Percentiles rank a stretch among this genome's conserved stretches.
Evolutionary conservation across 2,888 invertebrate species (phyloP).

Genomic region (Spatulosminthurus flaviceps): DNA sequence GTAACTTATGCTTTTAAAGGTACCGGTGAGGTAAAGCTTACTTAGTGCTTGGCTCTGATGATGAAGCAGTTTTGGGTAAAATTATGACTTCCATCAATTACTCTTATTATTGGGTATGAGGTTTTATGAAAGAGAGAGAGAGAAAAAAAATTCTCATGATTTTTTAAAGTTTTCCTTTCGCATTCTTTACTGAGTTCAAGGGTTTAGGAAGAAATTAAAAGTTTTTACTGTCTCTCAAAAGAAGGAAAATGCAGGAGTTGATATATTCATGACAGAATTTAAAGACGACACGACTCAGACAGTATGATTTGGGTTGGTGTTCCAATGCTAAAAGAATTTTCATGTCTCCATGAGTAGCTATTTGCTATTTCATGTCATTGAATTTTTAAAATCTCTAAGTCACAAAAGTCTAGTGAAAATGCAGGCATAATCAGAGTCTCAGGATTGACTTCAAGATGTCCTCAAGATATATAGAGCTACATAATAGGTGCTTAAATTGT

Average conservation of each 20-base stretch:
- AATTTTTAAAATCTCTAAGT: not conserved
- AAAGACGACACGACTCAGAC: not conserved
- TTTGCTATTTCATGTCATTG: not conserved
- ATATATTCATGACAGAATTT: not conserved
- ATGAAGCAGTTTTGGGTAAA: slow-evolving; percentile 18
- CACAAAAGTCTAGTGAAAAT: too few species aligned
- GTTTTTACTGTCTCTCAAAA: not conserved
- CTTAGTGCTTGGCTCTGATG: not conserved
- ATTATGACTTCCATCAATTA: slow-evolving; percentile 21
- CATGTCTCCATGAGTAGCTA: not conserved
- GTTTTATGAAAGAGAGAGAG: not conserved
- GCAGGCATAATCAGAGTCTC: too few species aligned
- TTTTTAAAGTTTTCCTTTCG: not conserved
- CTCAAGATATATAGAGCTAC: not conserved
- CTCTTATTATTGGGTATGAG: slow-evolving; percentile 26
- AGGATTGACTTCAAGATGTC: not conserved
- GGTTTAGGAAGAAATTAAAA: slow-evolving; percentile 7
- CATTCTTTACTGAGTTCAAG: not conserved
- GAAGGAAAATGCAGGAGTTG: not conserved
- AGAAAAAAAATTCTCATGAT: not conserved
- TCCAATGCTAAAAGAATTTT: not conserved
- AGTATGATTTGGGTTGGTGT: not conserved
- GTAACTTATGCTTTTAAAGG: too few species aligned
- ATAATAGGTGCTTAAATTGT: not conserved
- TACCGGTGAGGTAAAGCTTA: too few species aligned